Base-by-base conservation (phyloP, 2,888 invertebrate species). In the Philopedon plagiatum region DNA sequence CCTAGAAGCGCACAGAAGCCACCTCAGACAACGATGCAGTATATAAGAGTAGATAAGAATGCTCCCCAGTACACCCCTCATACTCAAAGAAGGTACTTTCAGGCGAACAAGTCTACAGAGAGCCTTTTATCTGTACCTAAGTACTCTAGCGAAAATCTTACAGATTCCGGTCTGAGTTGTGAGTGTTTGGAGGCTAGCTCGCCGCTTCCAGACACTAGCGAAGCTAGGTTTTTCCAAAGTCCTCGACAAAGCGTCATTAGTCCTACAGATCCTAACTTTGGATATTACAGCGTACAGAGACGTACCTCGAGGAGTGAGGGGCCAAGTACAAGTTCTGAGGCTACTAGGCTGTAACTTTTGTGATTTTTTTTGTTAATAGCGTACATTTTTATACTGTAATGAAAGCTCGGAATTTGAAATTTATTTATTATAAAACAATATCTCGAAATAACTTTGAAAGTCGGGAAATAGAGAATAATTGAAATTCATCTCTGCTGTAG, bases 101-200 rank as follows among this genome's bases (percentile, higher is more conserved):
- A 91, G 82, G 84, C 93, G 0, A 94, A 92, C 0, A 94, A 95
- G 83, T 94, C 94, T 0, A 94, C 94, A 0, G 94, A 95, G 83
- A 94, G 93, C 81, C 87, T 95, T 18, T 87, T 93, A 18, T 89
- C 92, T 46, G 89, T 91, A 15, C 89, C 91, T 1, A 91, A 91
- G 76, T 91, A 91, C 81, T 89, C 89, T 64, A 89, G 89, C 75
- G 85, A 88, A 75, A 89, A 89, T 56, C 87, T 90, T 0, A 88
- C 91, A 0, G 93, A 93, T 79, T 91, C 91, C 1, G 90, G 91
- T 79, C 83, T 91, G 5, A 91, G 91, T 65, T 93, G 93, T 82
- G 94, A 94, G 72, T 93, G 93, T 80, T 86, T 90, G 11, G 92
- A 85, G 66, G 76, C 77, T 1, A 78, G 79, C 26, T 79, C 80